A percentile compares a stretch with the other conserved stretches of the same genome.
Evolutionary conservation across 35 echinoderm and acorn worm genomes (phyloP).

Genomic region (Lytechinus pictus): DNA sequence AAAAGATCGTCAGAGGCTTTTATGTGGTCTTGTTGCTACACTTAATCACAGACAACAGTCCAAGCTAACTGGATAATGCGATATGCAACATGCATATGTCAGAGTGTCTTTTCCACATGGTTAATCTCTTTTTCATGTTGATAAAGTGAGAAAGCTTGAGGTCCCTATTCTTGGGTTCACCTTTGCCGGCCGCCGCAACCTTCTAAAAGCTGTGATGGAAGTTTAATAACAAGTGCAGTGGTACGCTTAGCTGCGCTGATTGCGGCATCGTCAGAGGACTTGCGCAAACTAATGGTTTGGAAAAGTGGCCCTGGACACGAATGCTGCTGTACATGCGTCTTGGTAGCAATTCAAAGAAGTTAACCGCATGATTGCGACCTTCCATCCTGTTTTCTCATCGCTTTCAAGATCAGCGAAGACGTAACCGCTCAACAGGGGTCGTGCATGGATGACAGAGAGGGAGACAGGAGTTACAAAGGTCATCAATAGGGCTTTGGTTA

Average conservation of each 20-base stretch:
- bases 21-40: slow-evolving; percentile 19
- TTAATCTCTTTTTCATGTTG: slow-evolving; percentile 20
- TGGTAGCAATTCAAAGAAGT: slow-evolving; percentile 27
- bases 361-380: slow-evolving; percentile 36
- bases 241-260: not conserved
- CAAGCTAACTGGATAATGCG: slow-evolving; percentile 29
- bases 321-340: not conserved
- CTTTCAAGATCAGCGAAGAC: slow-evolving; percentile 18
- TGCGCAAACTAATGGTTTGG: slow-evolving; percentile 23
- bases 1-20: slow-evolving; percentile 27
- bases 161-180: not conserved
- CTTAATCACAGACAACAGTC: slow-evolving; percentile 35
- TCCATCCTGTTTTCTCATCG: slow-evolving; percentile 19
- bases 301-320: slow-evolving; percentile 32
- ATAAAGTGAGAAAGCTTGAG: not conserved
- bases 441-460: not conserved
- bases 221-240: slow-evolving; percentile 40
- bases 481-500: not conserved
- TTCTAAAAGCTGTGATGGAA: not conserved
- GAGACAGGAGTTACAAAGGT: not conserved
- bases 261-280: not conserved
- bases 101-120: slow-evolving; percentile 22
- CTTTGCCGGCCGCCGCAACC: not conserved
- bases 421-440: not conserved
- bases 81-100: slow-evolving; percentile 38